These are phyloP conservation scores for Pelodiscus sinensis DNA, from an alignment of 2,113 vertebrate genomes.

Conservation along the genomic window DNA sequence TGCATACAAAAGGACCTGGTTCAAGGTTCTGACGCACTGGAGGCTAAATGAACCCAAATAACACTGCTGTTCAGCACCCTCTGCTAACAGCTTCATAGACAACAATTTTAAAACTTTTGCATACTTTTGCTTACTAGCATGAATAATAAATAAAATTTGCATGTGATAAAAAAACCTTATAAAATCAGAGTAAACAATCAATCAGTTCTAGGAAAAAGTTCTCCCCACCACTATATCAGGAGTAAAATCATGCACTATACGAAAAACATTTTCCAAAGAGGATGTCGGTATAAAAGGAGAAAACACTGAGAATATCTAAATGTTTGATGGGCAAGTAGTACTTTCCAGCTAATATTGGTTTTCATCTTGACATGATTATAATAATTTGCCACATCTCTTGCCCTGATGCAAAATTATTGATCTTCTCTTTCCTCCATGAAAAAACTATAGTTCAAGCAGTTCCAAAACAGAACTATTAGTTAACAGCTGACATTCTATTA, in stretches of 20 bases:
- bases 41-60: background rate
- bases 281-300: background rate
- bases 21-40: background rate
- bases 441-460: background rate
- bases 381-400: background rate
- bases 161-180: fast-evolving
- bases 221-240: background rate
- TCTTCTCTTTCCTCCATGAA: background rate
- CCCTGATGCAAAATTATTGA: background rate
- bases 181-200: background rate
- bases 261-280: background rate
- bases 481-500: constrained; percentile 8
- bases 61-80: background rate
- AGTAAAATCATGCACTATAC: background rate
- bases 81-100: background rate
- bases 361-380: background rate
- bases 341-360: background rate
- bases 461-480: background rate
- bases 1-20: background rate
- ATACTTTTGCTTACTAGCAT: background rate
- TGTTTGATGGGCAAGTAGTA: background rate
- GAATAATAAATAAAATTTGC: fast-evolving
- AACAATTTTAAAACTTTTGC: background rate
- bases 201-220: background rate
- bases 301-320: background rate